phyloP scores from a whole-genome alignment of 2,888 invertebrate genomes.

The Diaphora mendica region DNA sequence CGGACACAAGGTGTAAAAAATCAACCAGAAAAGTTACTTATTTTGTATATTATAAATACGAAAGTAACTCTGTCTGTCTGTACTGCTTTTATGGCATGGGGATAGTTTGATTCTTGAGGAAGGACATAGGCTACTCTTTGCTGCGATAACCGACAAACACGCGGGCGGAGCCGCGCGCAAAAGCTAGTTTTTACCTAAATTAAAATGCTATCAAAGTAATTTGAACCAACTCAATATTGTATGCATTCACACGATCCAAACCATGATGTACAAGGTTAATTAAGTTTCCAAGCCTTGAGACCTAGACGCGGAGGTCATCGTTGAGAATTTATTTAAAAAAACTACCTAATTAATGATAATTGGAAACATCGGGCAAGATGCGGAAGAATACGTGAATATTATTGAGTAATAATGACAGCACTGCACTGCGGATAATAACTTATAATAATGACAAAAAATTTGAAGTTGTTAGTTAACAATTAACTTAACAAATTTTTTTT shows the following conservation, averaged over 20 bases:
- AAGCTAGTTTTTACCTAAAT: background rate
- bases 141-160: too few species aligned
- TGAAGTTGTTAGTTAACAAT: background rate
- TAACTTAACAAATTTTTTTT: background rate
- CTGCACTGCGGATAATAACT: conserved; percentile 1
- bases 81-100: too few species aligned
- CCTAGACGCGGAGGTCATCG: conserved; percentile 39
- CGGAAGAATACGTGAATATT: conserved; percentile 35
- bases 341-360: conserved; percentile 20
- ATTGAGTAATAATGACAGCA: conserved; percentile 13
- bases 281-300: conserved; percentile 9
- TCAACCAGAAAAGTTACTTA: too few species aligned
- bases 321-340: conserved; percentile 30
- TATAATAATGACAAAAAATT: conserved; percentile 6
- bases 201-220: background rate
- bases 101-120: too few species aligned
- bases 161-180: too few species aligned
- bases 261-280: conserved; percentile 4
- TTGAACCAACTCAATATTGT: background rate
- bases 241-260: background rate
- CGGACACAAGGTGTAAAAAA: too few species aligned
- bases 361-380: conserved; percentile 23
- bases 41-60: too few species aligned
- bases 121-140: too few species aligned
- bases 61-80: too few species aligned